A percentile compares a stretch with the other conserved stretches of the same genome.
phyloP scores from a whole-genome alignment of 2,888 invertebrate species.

The Cheilosia pagana region DNA sequence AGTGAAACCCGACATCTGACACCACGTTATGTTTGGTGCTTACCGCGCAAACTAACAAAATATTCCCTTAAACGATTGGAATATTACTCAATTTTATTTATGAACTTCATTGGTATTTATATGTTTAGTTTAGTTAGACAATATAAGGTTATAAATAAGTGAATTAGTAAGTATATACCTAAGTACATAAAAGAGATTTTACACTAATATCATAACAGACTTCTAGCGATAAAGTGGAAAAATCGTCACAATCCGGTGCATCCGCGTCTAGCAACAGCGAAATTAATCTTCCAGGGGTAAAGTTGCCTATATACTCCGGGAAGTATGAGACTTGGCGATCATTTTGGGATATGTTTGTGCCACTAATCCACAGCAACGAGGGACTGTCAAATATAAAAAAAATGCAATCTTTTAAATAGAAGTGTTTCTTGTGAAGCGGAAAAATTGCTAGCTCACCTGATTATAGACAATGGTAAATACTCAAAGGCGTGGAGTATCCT shows the following conservation, averaged over 20 bases:
- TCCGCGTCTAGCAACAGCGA: background rate
- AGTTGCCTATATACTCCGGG: background rate
- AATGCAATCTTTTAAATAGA: background rate
- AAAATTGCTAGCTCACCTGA: background rate
- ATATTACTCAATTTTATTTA: background rate
- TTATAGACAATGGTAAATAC: background rate
- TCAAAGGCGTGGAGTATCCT: background rate
- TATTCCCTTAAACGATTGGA: background rate
- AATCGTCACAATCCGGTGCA: background rate
- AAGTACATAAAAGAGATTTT: background rate
- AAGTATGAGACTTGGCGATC: background rate
- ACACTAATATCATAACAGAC: background rate
- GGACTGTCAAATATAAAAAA: background rate
- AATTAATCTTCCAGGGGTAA: background rate
- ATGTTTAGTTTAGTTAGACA: background rate
- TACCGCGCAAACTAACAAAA: background rate
- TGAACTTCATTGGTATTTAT: background rate
- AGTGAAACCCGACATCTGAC: too few relatives aligned
- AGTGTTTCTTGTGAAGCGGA: background rate
- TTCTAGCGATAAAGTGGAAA: too few relatives aligned
- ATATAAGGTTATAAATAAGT: background rate
- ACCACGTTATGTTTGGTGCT: background rate
- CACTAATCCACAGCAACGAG: background rate
- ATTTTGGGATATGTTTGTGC: background rate
- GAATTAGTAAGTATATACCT: background rate